Conservation (phyloP, 2,888 invertebrate genomes). For the Toxonevra muliebris region DNA sequence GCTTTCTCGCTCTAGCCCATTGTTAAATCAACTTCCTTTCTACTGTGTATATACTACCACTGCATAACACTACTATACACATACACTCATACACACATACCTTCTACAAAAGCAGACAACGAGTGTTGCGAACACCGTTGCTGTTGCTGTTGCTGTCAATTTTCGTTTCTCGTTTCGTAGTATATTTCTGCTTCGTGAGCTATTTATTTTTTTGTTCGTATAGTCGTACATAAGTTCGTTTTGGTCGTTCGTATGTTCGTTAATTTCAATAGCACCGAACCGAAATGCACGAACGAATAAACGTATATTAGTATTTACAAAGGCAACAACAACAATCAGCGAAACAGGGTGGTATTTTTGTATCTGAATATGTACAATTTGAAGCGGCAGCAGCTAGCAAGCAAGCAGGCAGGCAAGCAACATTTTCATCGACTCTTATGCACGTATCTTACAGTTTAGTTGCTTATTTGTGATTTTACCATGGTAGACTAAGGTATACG, state of each 20-base stretch:
- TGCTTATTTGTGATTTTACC: conserved; percentile 62
- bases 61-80: background rate
- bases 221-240: conserved; percentile 23
- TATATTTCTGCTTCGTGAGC: too few species aligned
- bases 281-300: conserved; percentile 7
- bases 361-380: conserved; percentile 11
- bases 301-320: too few species aligned
- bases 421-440: conserved; percentile 42
- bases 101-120: conserved; percentile 18
- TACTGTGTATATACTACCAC: conserved; percentile 31
- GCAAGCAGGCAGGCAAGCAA: conserved; percentile 27
- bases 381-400: conserved; percentile 14
- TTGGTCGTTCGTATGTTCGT: conserved; percentile 10
- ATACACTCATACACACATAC: conserved; percentile 20
- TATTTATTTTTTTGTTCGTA: conserved; percentile 1
- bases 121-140: conserved; percentile 16
- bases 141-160: conserved; percentile 25
- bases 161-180: conserved; percentile 11
- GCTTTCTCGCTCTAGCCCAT: conserved; percentile 29
- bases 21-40: conserved; percentile 37
- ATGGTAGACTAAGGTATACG: conserved; percentile 58
- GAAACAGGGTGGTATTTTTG: too few species aligned
- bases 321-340: too few species aligned
- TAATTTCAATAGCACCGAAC: background rate
- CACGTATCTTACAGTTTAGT: conserved; percentile 58